Percentiles rank a stretch among this genome's conserved stretches.
phyloP scores from a whole-genome alignment of 2,113 vertebrate genomes.

The Trichechus manatus region DNA sequence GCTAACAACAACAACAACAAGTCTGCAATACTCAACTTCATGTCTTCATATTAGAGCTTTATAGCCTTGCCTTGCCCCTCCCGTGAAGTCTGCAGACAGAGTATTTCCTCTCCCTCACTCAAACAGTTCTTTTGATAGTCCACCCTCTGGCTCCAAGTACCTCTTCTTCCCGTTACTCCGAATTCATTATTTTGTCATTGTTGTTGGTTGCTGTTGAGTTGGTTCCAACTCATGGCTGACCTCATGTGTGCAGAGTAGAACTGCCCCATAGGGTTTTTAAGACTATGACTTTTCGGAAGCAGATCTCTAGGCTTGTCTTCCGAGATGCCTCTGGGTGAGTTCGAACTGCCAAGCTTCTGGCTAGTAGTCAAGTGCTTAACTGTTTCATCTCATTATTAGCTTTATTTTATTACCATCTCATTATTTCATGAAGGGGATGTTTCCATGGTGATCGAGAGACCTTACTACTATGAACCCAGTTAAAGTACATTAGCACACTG shows the following conservation, averaged over 20 bases:
- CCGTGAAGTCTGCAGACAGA: background rate
- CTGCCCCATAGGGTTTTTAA: background rate
- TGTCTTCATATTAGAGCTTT: background rate
- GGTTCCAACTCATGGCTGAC: background rate
- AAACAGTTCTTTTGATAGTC: background rate
- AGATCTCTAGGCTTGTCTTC: background rate
- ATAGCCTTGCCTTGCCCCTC: accelerated
- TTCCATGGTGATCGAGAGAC: slow-evolving; percentile 48
- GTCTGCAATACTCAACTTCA: background rate
- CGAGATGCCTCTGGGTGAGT: background rate
- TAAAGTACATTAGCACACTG: background rate
- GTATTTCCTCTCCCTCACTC: background rate
- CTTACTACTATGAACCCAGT: slow-evolving; percentile 1
- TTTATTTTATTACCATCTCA: slow-evolving; percentile 57
- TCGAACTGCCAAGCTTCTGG: background rate
- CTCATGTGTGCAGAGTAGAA: background rate
- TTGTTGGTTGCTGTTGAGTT: background rate
- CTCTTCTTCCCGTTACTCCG: slow-evolving; percentile 38
- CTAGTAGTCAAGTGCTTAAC: background rate
- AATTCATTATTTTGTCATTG: slow-evolving; percentile 53
- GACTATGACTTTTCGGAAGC: background rate
- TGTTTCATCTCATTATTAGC: slow-evolving; percentile 19
- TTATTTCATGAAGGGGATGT: slow-evolving; percentile 22
- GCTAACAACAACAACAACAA: background rate
- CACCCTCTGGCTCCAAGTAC: background rate